Base-by-base conservation (phyloP, 2,888 invertebrate genomes). In the Agonum fuliginosum region DNA sequence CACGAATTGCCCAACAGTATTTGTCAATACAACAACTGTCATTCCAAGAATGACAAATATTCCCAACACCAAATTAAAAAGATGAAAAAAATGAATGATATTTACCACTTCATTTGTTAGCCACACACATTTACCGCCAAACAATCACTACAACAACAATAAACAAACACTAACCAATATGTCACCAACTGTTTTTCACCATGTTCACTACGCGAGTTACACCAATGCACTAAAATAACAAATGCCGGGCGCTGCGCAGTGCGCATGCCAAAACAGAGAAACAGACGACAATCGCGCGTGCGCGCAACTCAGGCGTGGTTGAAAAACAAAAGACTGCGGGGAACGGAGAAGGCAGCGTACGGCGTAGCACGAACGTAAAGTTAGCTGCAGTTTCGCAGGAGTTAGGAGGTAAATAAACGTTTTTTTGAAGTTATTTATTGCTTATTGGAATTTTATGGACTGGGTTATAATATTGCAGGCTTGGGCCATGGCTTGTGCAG, bases 31-130 rank as follows among this genome's bases (percentile, higher is more conserved):
- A 6, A 46, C 46, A 46, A 6, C 46, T 46, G 46, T 46, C 46
- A 46, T 46, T 17, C 30, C 3, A 3, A 46, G 14, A 46, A 14
- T 17, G 54, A 54, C n/a, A 19, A 17, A 37, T 19, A 70, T 71
- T 70, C 71, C 71, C 71, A 71, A 71, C 71, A 71, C n/a, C 48
- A 70, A 14, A 43, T 70, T 46, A 70, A 27, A 69, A 19, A 41
- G 34, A 62, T 34, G 65, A 65, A 65, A 19, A 19, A 48, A 41
- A 24, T 27, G 24, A 27, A 17, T 27, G 48, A 48, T 69, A 69
- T 69, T 69, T 69, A 69, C 69, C 69, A 22, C 12, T 69, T 22
- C 69, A 69, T 69, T 17, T 10, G 71, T 30, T 46, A 71, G 51
- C 51, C 27, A 71, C 43, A 48, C 51, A 48, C 30, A 71, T 48